Conservation (phyloP, 2,888 invertebrate genomes). For the Spatulosminthurus flaviceps region DNA sequence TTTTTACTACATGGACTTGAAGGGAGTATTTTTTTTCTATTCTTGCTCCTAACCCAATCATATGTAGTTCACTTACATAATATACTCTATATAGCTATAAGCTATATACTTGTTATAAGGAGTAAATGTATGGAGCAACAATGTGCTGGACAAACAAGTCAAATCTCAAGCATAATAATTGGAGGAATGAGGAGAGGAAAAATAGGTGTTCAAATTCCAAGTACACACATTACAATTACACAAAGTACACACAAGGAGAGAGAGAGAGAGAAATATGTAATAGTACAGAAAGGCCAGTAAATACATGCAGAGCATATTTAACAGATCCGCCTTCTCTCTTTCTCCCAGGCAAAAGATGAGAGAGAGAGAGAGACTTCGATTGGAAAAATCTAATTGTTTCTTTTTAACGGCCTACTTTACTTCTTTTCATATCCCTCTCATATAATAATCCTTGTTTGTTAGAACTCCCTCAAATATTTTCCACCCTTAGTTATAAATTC, state of each 20-base stretch:
- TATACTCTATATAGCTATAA: no score
- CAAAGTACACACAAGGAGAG: conserved; percentile 19
- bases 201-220: conserved; percentile 23
- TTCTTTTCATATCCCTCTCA: neutral
- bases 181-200: conserved; percentile 4
- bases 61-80: no score
- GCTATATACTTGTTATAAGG: no score
- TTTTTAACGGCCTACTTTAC: neutral
- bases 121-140: neutral
- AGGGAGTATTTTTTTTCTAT: neutral
- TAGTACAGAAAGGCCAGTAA: no score
- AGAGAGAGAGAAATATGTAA: neutral
- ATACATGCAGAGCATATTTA: conserved; percentile 32
- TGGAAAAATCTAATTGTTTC: conserved; percentile 32
- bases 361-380: conserved; percentile 6
- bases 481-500: neutral
- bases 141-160: conserved; percentile 19
- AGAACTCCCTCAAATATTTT: neutral
- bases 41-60: no score
- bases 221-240: conserved; percentile 28
- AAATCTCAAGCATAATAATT: neutral
- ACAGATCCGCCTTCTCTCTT: neutral
- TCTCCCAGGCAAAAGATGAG: neutral
- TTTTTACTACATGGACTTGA: neutral
- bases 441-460: no score